These are phyloP conservation scores for Poeciliopsis turneri DNA, from an alignment of 2,797 vertebrate species.

Conservation along the genomic window DNA sequence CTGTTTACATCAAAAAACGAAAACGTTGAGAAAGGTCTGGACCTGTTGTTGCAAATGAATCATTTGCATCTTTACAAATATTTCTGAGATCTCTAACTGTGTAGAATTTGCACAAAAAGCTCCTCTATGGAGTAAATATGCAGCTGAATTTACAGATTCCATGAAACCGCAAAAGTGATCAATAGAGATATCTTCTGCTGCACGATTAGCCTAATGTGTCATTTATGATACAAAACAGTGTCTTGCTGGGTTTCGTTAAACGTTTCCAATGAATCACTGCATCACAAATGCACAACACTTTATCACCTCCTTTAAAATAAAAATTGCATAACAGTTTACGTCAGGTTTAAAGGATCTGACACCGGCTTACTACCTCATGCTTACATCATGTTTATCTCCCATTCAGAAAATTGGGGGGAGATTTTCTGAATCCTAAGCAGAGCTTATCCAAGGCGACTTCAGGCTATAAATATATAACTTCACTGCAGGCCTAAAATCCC, in stretches of 20 bases:
- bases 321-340: neutral
- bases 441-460: neutral
- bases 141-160: neutral
- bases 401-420: too few species aligned
- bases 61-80: neutral
- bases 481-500: neutral
- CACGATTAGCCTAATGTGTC: neutral
- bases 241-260: neutral
- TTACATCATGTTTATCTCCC: neutral
- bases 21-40: neutral
- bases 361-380: neutral
- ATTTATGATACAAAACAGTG: neutral
- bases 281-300: neutral
- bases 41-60: neutral
- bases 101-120: neutral
- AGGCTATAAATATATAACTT: neutral
- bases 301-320: neutral
- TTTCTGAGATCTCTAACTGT: neutral
- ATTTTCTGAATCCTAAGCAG: neutral
- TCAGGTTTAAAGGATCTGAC: neutral
- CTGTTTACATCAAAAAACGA: slow-evolving; percentile 8
- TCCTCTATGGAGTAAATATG: neutral
- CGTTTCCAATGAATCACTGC: neutral
- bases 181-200: neutral
- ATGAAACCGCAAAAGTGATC: neutral